These are phyloP conservation scores for Liodrosophila aerea DNA, from an alignment of 2,888 invertebrate genomes.

Conservation along the genomic window DNA sequence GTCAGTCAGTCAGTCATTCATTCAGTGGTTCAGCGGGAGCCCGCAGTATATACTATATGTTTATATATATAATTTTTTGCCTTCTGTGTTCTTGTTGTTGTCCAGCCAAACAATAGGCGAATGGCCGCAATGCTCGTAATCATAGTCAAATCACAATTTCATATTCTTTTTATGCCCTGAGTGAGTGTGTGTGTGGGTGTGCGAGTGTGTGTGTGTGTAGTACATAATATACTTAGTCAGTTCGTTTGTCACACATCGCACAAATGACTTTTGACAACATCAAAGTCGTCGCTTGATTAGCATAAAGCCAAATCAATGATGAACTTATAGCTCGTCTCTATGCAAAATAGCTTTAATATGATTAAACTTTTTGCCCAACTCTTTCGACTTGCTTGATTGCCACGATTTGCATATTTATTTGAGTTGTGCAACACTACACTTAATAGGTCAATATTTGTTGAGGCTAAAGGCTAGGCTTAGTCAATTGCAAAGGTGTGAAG, in stretches of 20 bases:
- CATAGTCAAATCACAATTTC: constrained; percentile 52
- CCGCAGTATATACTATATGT: constrained; percentile 2
- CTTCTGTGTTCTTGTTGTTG: constrained; percentile 3
- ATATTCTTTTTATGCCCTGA: constrained; percentile 51
- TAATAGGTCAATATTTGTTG: not conserved
- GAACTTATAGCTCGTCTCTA: constrained; percentile 36
- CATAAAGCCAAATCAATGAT: constrained; percentile 35
- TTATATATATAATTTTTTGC: constrained; percentile 10
- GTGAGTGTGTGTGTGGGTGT: not conserved
- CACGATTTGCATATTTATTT: not conserved
- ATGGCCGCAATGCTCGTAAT: constrained; percentile 36
- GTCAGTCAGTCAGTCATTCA: constrained; percentile 1
- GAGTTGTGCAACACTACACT: not conserved
- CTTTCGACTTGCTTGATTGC: not conserved
- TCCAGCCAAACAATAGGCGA: constrained; percentile 19
- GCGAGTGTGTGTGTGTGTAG: constrained; percentile 1
- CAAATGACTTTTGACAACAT: constrained; percentile 18
- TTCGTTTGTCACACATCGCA: constrained; percentile 24
- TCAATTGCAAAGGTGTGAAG: too few relatives aligned
- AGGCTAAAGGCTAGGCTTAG: not conserved
- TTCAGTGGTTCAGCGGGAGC: not conserved
- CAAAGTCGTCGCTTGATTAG: constrained; percentile 36
- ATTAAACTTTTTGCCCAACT: constrained; percentile 3
- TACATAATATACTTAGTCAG: constrained; percentile 29
- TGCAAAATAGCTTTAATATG: constrained; percentile 24